Base-by-base conservation (phyloP, 2,888 invertebrate species). In the Cryptocephalus moraei region DNA sequence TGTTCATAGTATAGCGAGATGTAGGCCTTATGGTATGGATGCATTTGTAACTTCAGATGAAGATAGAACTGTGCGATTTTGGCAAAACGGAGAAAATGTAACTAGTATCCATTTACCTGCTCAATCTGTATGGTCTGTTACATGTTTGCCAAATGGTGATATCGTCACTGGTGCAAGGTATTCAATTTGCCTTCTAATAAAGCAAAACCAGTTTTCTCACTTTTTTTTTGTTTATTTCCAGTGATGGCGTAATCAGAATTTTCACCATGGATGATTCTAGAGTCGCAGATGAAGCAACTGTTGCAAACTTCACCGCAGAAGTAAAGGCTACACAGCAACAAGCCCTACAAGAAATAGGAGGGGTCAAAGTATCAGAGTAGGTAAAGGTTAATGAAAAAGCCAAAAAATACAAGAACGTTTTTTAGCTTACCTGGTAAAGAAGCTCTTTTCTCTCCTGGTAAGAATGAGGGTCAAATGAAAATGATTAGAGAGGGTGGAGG, bases 111-210 rank as follows among this genome's bases (percentile, higher is more conserved):
- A 75, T 1, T 73, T 91, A 44, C 96, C 97, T 0, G 83, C 88
- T 0, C 84, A 89, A 53, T 92, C 92, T 0, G 83, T 95, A 1
- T 99, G 99, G 99, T 74, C 80, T 13, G 86, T 93, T 1, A 76
- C 82, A 10, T 80, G 84, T 46, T 72, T 96, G 14, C 72, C 77
- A 8, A 94, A 95, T 70, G 89, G 88, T 1, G 96, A 97, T 68
- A 80, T 99, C 59, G 91, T 88, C 11, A 82, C 90, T 36, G 97
- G 93, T 32, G 62, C 69, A n/a, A 68, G 66, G 67, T 66, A 13
- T 40, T 32, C 9, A 44, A 14, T 22, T 22, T 36, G 32, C 8
- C 9, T 14, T 9, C 41, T 44, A n/a, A 36, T 40, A 32, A 42
- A 12, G 38, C 32, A 4, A n/a, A 36, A 11, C 12, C 6, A 36